phyloP scores from a whole-genome alignment of 2,888 invertebrate species.

The Thereva nobilitata region DNA sequence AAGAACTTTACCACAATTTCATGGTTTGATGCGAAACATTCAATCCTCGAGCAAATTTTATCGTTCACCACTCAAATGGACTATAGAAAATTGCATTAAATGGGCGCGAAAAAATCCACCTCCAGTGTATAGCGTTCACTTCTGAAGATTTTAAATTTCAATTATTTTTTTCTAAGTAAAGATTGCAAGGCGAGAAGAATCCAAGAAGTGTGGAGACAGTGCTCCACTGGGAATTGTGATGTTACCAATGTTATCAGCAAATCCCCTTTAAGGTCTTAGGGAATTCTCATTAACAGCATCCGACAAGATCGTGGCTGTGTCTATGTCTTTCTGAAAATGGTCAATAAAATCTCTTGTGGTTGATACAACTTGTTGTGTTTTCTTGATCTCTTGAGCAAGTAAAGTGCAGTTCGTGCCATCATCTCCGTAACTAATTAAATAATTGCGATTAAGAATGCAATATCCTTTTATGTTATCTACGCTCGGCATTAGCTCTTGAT shows the following conservation, averaged over 20 bases:
- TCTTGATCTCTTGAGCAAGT: background rate
- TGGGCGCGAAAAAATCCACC: too few relatives aligned
- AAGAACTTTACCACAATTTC: too few relatives aligned
- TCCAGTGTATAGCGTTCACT: too few relatives aligned
- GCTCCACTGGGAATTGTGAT: constrained; percentile 15
- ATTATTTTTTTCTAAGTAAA: too few relatives aligned
- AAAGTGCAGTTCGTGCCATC: constrained; percentile 1
- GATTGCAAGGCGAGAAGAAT: too few relatives aligned
- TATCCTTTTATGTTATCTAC: constrained; percentile 20
- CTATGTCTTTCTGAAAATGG: constrained; percentile 23
- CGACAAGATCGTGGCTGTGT: background rate
- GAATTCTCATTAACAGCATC: constrained; percentile 31
- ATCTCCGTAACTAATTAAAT: constrained; percentile 33
- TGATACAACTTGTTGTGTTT: background rate
- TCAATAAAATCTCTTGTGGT: constrained; percentile 22
- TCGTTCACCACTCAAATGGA: too few relatives aligned
- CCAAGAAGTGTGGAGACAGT: too few relatives aligned
- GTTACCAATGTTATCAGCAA: constrained; percentile 22
- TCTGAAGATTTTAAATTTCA: too few relatives aligned
- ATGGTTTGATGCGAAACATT: too few relatives aligned
- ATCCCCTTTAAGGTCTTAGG: constrained; percentile 20
- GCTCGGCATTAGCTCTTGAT: background rate
- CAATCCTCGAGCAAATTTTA: too few relatives aligned
- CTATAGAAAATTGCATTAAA: too few relatives aligned
- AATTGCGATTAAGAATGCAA: constrained; percentile 7